A percentile compares a stretch with the other conserved stretches of the same genome.
Conservation (phyloP, 1,140 invertebrate species). For the Kradibia gibbosae region DNA sequence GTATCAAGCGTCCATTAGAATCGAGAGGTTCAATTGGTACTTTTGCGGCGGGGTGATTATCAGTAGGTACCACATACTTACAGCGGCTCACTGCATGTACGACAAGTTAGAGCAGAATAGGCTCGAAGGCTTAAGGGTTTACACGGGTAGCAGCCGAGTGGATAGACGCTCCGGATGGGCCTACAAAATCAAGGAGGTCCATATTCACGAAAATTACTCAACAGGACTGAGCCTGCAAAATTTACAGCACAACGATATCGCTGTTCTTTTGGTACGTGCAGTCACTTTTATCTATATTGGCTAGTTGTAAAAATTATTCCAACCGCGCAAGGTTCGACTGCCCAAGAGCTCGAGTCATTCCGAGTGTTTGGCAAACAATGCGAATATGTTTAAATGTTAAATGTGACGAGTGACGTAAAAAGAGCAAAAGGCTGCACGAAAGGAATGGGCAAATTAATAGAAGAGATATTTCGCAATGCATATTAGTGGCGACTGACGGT, state of each 20-base stretch:
- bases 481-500: no score
- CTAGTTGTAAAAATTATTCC: no score
- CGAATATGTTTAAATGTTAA: no score
- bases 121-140: not conserved
- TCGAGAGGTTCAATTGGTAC: not conserved
- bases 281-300: not conserved
- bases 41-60: not conserved
- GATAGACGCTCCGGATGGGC: not conserved
- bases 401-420: no score
- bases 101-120: not conserved
- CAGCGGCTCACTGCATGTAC: not conserved
- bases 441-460: no score
- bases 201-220: not conserved
- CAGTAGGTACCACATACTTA: not conserved
- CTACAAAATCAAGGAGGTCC: not conserved
- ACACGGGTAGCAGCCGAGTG: not conserved
- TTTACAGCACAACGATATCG: not conserved
- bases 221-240: no score
- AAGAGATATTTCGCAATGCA: no score
- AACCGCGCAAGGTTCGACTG: no score
- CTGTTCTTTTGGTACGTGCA: not conserved
- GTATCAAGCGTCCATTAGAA: not conserved
- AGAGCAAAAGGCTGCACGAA: no score
- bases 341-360: no score
- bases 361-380: no score